Conservation (phyloP, 2,888 invertebrate species). For the Hemaris fuciformis region DNA sequence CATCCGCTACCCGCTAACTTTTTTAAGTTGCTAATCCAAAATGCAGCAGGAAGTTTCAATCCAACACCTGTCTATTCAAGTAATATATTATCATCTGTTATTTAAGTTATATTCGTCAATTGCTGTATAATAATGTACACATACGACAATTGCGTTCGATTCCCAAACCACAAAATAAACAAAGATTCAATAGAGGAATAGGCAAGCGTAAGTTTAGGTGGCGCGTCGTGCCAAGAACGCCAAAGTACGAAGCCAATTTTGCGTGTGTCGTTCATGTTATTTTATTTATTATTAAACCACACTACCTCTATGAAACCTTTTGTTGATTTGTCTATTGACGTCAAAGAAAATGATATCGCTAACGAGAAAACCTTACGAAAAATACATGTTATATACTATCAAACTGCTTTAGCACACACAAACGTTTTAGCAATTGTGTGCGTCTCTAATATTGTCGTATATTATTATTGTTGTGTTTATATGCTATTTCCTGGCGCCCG, state of each 20-base stretch:
- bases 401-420: slow-evolving; percentile 49
- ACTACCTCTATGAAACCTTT: slow-evolving; percentile 10
- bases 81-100: too few species aligned
- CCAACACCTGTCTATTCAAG: too few species aligned
- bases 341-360: slow-evolving; percentile 37
- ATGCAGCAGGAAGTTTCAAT: too few species aligned
- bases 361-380: slow-evolving; percentile 35
- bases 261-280: background rate
- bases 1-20: too few species aligned
- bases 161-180: too few species aligned
- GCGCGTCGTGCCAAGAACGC: background rate
- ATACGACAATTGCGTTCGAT: background rate
- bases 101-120: too few species aligned
- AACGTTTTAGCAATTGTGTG: slow-evolving; percentile 53
- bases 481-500: slow-evolving; percentile 31
- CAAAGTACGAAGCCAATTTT: background rate
- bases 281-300: slow-evolving; percentile 10
- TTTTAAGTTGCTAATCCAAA: too few species aligned
- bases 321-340: slow-evolving; percentile 33
- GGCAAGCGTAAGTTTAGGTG: background rate
- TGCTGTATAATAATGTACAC: too few species aligned
- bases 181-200: background rate
- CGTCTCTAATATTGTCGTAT: slow-evolving; percentile 37
- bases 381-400: slow-evolving; percentile 25
- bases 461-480: slow-evolving; percentile 35